Conservation (phyloP, 2,888 invertebrate genomes). For the Pandemis heparana region DNA sequence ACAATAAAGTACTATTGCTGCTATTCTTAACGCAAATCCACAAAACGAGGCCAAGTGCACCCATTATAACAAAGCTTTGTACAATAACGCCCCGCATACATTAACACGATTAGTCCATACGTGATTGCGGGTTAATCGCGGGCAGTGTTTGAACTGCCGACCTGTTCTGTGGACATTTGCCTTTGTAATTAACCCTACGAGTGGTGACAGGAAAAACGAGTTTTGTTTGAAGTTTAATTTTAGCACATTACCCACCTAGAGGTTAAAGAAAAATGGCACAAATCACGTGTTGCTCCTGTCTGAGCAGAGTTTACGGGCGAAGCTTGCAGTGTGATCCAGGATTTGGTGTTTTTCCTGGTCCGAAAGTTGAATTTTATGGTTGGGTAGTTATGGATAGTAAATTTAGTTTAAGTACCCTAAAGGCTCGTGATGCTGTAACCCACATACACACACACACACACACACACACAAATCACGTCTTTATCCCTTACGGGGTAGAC, state of each 20-base stretch:
- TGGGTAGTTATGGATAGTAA: too few species aligned
- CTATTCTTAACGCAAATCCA: conserved; percentile 4
- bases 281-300: not conserved
- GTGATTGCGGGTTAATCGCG: conserved; percentile 75
- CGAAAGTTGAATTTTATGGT: too few species aligned
- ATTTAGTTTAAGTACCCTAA: too few species aligned
- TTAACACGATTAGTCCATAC: conserved; percentile 74
- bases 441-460: too few species aligned
- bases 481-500: too few species aligned
- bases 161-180: conserved; percentile 70
- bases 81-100: conserved; percentile 71
- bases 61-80: not conserved
- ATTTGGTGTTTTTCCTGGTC: too few species aligned
- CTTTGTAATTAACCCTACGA: conserved; percentile 69
- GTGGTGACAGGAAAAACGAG: not conserved
- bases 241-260: not conserved
- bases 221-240: not conserved
- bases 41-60: not conserved
- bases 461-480: too few species aligned
- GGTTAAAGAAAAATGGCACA: not conserved
- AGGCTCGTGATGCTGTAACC: too few species aligned
- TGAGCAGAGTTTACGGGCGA: too few species aligned
- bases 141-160: conserved; percentile 66
- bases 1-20: not conserved
- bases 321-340: too few species aligned